phyloP scores from a whole-genome alignment of 2,113 vertebrate genomes.

The Taxidea taxus region DNA sequence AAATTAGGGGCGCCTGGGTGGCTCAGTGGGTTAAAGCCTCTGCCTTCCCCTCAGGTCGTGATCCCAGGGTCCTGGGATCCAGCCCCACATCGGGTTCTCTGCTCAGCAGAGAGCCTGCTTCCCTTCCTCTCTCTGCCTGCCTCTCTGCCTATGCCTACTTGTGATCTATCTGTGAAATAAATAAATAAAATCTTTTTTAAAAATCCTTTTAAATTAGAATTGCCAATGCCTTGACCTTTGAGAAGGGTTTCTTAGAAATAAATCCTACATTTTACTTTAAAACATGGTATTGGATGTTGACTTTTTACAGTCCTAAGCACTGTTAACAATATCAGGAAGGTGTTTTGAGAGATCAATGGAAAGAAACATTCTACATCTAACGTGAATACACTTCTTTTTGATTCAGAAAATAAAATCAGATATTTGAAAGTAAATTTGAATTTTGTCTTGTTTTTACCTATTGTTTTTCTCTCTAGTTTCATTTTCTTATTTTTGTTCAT shows the following conservation, averaged over 20 bases:
- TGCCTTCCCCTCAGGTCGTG: too few species aligned
- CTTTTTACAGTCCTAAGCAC: conserved; percentile 77
- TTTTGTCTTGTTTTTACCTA: conserved; percentile 76
- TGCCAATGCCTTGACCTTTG: conserved; percentile 72
- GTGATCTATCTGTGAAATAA: too few species aligned
- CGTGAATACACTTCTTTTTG: conserved; percentile 79
- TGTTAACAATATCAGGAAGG: conserved; percentile 73
- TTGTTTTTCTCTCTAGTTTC: conserved; percentile 59
- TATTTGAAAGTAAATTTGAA: conserved; percentile 80
- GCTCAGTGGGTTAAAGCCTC: too few species aligned
- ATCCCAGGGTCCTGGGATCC: too few species aligned
- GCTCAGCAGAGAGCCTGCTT: too few species aligned
- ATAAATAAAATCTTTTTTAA: too few species aligned
- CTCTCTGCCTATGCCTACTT: too few species aligned
- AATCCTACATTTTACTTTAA: conserved; percentile 78
- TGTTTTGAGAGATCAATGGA: conserved; percentile 77
- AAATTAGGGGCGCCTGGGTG: too few species aligned
- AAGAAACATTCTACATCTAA: conserved; percentile 80
- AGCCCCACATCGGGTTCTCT: too few species aligned
- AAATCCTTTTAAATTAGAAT: conserved; percentile 76
- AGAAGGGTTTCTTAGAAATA: conserved; percentile 69
- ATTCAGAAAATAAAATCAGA: conserved; percentile 83
- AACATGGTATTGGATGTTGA: conserved; percentile 75
- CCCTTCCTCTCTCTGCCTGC: too few species aligned
- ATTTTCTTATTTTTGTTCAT: conserved; percentile 55